Conservation (phyloP, 2,797 vertebrate genomes). For the Pyrrhura leucotis region DNA sequence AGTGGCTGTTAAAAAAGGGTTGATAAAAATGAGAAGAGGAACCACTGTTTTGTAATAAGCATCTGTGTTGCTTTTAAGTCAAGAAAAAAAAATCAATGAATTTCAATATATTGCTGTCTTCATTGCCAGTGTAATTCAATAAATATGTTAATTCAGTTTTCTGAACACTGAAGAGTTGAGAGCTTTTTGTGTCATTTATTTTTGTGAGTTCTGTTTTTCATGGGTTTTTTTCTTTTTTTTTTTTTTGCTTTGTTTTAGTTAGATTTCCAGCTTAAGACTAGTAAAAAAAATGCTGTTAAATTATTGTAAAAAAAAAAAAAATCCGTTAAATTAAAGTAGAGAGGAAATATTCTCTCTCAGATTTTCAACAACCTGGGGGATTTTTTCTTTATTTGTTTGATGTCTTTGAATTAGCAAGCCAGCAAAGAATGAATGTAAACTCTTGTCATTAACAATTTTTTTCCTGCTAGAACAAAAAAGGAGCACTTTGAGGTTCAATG, state of each 20-base stretch:
- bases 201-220: slow-evolving; percentile 31
- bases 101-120: slow-evolving; percentile 74
- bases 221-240: not conserved
- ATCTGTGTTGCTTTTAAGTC: slow-evolving; percentile 75
- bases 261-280: slow-evolving; percentile 24
- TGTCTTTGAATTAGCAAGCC: not conserved
- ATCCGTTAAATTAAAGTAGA: not conserved
- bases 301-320: too few species aligned
- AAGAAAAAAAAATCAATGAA: slow-evolving; percentile 67
- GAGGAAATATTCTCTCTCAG: not conserved
- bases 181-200: slow-evolving; percentile 62
- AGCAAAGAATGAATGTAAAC: not conserved
- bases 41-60: slow-evolving; percentile 69
- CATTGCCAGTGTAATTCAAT: slow-evolving; percentile 73
- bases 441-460: not conserved
- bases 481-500: not conserved
- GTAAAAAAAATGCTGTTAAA: slow-evolving; percentile 10
- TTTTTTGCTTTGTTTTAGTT: slow-evolving; percentile 29
- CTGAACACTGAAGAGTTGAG: slow-evolving; percentile 48
- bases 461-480: not conserved
- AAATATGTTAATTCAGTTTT: slow-evolving; percentile 75
- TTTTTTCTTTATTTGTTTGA: not conserved
- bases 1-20: slow-evolving; percentile 60
- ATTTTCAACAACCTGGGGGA: not conserved
- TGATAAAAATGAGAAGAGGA: slow-evolving; percentile 70